Percentiles rank a stretch among this genome's conserved stretches.
Evolutionary conservation across 2,888 invertebrate genomes (phyloP).

Genomic region (Glaucopsyche alexis): DNA sequence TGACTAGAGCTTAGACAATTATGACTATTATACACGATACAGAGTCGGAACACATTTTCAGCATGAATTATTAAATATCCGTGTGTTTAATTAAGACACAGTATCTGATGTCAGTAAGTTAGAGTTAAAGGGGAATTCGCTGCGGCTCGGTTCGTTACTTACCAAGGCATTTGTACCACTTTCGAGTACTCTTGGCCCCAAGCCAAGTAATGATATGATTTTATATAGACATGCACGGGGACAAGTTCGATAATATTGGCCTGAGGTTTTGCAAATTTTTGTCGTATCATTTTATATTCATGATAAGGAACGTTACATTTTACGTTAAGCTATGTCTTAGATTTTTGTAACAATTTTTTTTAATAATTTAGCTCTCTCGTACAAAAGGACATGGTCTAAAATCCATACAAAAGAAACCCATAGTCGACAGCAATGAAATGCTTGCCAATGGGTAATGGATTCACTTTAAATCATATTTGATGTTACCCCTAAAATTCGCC

Average conservation of each 20-base stretch:
- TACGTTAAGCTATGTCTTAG: not conserved
- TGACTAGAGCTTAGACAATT: not conserved
- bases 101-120: slow-evolving; percentile 35
- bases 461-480: too few relatives aligned
- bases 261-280: not conserved
- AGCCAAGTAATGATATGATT: slow-evolving; percentile 43
- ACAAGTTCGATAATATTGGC: slow-evolving; percentile 27
- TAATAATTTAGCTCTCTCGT: not conserved
- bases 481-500: too few relatives aligned
- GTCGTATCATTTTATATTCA: slow-evolving; percentile 9
- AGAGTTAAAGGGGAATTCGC: slow-evolving; percentile 36
- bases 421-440: too few relatives aligned
- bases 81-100: slow-evolving; percentile 36
- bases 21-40: slow-evolving; percentile 15
- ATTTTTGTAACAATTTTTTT: not conserved
- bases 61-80: slow-evolving; percentile 29
- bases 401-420: too few relatives aligned
- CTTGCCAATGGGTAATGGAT: too few relatives aligned
- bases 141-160: slow-evolving; percentile 39
- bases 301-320: not conserved
- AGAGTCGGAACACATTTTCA: slow-evolving; percentile 23
- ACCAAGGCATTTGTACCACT: slow-evolving; percentile 42
- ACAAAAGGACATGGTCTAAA: too few relatives aligned
- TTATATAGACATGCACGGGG: slow-evolving; percentile 34
- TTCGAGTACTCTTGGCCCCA: slow-evolving; percentile 39